Evolutionary conservation across 2,888 invertebrate species (phyloP).

Genomic region (Leptogaster cylindrica): DNA sequence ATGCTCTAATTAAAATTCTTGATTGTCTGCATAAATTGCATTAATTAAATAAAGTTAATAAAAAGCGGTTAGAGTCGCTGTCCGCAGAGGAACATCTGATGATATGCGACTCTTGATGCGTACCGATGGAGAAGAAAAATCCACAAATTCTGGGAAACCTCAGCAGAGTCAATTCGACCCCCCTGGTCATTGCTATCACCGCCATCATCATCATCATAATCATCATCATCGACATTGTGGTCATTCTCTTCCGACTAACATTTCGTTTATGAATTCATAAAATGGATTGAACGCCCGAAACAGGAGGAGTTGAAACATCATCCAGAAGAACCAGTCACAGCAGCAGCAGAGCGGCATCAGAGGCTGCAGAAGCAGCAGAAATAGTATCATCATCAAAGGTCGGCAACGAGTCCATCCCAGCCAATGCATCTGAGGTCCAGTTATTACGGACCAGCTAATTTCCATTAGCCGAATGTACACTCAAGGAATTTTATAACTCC

Average conservation of each 20-base stretch:
- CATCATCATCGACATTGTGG: neutral
- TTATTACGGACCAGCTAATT: slow-evolving; percentile 4
- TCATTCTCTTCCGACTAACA: neutral
- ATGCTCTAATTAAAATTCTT: slow-evolving; percentile 40
- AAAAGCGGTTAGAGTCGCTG: neutral
- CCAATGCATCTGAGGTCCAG: no score
- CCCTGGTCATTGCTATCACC: neutral
- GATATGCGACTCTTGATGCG: no score
- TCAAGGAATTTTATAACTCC: slow-evolving; percentile 30
- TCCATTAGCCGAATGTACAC: slow-evolving; percentile 20
- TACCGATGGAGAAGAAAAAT: neutral
- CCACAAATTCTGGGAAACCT: neutral
- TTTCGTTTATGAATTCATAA: slow-evolving; percentile 30
- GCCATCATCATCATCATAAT: neutral
- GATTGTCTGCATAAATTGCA: slow-evolving; percentile 34
- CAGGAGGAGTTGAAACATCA: no score
- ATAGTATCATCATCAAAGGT: neutral
- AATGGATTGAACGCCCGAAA: neutral
- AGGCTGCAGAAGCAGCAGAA: neutral
- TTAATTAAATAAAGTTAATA: slow-evolving; percentile 37
- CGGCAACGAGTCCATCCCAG: no score
- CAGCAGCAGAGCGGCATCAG: neutral
- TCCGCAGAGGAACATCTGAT: neutral
- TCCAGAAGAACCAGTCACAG: neutral
- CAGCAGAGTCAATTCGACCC: neutral